These are phyloP conservation scores for Glyphotaelius pellucidus DNA, from an alignment of 2,888 invertebrate species.

Conservation along the genomic window DNA sequence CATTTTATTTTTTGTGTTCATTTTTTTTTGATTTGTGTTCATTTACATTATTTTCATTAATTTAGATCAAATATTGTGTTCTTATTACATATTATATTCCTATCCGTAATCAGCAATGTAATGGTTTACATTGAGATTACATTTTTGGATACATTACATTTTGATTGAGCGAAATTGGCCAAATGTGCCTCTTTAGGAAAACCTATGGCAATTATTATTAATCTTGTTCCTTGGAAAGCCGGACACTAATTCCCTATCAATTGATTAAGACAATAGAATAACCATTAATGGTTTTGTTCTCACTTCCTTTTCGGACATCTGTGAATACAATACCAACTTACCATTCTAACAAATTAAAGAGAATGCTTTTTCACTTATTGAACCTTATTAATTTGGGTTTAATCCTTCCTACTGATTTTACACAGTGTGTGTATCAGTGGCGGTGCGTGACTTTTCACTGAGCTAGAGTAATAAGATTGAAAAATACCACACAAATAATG, in stretches of 20 bases:
- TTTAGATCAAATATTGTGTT: constrained; percentile 37
- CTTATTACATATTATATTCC: not conserved
- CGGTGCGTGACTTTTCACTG: too few relatives aligned
- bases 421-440: not conserved
- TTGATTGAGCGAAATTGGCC: not conserved
- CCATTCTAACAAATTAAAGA: not conserved
- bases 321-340: not conserved
- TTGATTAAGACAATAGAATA: not conserved
- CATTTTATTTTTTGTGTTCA: constrained; percentile 6
- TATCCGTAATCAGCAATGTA: not conserved
- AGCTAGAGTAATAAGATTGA: too few relatives aligned
- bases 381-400: not conserved
- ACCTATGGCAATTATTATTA: not conserved
- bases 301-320: not conserved
- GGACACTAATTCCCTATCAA: not conserved
- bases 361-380: not conserved
- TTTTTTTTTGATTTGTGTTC: constrained; percentile 8
- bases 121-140: too few relatives aligned
- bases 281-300: not conserved
- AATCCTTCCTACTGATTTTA: not conserved
- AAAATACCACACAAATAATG: too few relatives aligned
- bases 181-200: not conserved
- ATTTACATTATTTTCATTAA: constrained; percentile 18
- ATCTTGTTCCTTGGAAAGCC: not conserved
- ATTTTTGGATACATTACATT: not conserved